A percentile compares a stretch with the other conserved stretches of the same genome.
These are phyloP conservation scores for Ypsolopha scabrella DNA, from an alignment of 2,888 invertebrate genomes.

Conservation along the genomic window DNA sequence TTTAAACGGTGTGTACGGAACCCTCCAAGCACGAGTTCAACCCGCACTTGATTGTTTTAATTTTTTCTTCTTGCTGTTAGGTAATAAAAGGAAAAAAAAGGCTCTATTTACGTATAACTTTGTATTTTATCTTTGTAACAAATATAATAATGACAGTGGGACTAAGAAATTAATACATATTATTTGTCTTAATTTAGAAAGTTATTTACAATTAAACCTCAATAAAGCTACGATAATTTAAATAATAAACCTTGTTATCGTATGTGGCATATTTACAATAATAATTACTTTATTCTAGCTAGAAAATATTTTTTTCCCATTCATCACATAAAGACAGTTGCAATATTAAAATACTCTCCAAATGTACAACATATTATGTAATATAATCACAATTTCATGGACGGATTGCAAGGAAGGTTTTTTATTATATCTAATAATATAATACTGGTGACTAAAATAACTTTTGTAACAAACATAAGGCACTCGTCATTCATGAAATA, in stretches of 20 bases:
- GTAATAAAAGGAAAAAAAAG: conserved; percentile 15
- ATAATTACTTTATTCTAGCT: too few relatives aligned
- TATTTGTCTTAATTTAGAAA: conserved; percentile 1
- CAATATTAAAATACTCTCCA: conserved; percentile 17
- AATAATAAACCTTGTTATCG: conserved; percentile 34
- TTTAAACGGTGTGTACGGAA: too few relatives aligned
- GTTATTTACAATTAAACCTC: conserved; percentile 46
- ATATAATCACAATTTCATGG: neutral
- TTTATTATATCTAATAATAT: neutral
- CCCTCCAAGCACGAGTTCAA: too few relatives aligned
- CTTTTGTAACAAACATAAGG: conserved; percentile 3
- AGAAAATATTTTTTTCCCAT: conserved; percentile 22
- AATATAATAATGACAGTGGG: conserved; percentile 54
- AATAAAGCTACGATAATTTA: conserved; percentile 46
- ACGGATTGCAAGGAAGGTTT: conserved; percentile 1
- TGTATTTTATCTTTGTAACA: conserved; percentile 56
- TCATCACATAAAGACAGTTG: conserved; percentile 57
- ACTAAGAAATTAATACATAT: conserved; percentile 18
- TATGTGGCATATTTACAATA: conserved; percentile 25
- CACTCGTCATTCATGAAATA: neutral
- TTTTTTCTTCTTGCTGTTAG: neutral
- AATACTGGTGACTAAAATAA: conserved; percentile 5
- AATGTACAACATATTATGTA: neutral
- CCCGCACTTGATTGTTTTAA: too few relatives aligned
- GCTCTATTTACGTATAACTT: conserved; percentile 42